Evolutionary conservation across 1,140 invertebrate genomes (phyloP), one percentile per base, ranked within the genome.

Genomic region (Philopotamus ludificatus): DNA sequence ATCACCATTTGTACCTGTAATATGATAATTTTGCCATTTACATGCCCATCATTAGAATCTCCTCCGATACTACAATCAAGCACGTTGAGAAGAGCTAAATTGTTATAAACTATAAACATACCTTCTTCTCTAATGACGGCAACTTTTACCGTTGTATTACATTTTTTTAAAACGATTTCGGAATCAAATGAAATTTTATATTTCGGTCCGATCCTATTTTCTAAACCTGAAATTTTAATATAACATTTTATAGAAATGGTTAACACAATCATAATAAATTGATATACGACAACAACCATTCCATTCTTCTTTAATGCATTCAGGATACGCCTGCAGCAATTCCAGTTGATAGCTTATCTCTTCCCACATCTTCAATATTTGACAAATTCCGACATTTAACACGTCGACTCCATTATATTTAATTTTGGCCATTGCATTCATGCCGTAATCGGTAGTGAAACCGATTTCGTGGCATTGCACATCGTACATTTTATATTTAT

Each of bases 121-220:
- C 97, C 97, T 87, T 99, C 97, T 81, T 99, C 97, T 45, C 97
- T 81, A 25, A 99, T 81, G 0, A 99, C 92, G 8, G 95, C 96
- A 1, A 98, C 93, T 64, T 80, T 83, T 7, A 91, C 81, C 18
- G 80, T 75, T 71, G 76, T 78, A 25, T 72, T 73, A 58, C 73
- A 76, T 54, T 78, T 71, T 1, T 80, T 67, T 1, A 80, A 63
- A 20, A 81, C 76, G 1, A 77, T 72, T 67, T 87, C 83, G 12
- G 89, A 85, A 74, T 93, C 83, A 69, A 91, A 92, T 0, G 86
- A 85, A 0, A 93, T 77, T 39, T 80, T 83, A 70, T 88, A 92
- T 51, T 78, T 79, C 0, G 88, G 87, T 3, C 82, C 84, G 23
- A 79, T 83, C 71, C 90, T 77, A 47, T 78, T 81, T 44, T 79